Evolutionary conservation across 2,797 vertebrate species (phyloP).

Genomic region (Danio tinwini): DNA sequence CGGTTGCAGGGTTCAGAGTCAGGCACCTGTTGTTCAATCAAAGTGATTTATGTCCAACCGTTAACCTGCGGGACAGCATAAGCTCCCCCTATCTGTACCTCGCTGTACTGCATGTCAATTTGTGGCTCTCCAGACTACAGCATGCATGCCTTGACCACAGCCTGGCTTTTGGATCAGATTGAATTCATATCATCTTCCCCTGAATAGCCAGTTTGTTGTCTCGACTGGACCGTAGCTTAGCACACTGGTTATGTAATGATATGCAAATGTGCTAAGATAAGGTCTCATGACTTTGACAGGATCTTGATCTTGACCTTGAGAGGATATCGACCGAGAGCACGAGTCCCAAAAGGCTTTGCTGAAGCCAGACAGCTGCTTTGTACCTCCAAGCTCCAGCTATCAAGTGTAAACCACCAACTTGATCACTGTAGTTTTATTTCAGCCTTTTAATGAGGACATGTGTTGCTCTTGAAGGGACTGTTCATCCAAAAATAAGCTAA

Average conservation of each 20-base stretch:
- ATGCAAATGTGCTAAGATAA: slow-evolving; percentile 7
- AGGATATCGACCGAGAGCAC: slow-evolving; percentile 2
- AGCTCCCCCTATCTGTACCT: slow-evolving; percentile 35
- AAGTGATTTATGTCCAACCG: slow-evolving; percentile 33
- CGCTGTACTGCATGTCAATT: slow-evolving; percentile 2
- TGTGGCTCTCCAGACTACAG: not conserved
- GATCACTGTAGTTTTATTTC: slow-evolving; percentile 9
- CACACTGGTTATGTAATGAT: slow-evolving; percentile 22
- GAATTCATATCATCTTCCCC: slow-evolving; percentile 4
- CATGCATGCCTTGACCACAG: not conserved
- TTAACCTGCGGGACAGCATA: not conserved
- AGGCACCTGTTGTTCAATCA: slow-evolving; percentile 62
- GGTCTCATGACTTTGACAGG: slow-evolving; percentile 12
- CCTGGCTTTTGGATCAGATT: slow-evolving; percentile 17
- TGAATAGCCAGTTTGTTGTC: slow-evolving; percentile 21
- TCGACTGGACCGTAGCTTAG: slow-evolving; percentile 10
- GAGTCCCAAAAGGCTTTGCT: slow-evolving; percentile 19
- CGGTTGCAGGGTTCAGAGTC: slow-evolving; percentile 49
- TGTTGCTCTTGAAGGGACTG: not conserved
- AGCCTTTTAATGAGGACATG: slow-evolving; percentile 1
- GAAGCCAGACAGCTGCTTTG: slow-evolving; percentile 32
- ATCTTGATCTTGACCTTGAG: slow-evolving; percentile 37
- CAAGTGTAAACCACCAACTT: slow-evolving; percentile 31
- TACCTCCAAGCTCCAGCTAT: slow-evolving; percentile 4
- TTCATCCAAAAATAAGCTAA: not conserved